A percentile compares a stretch with the other conserved stretches of the same genome.
Evolutionary conservation across 2,113 vertebrate species (phyloP).

Genomic region (Phyllostomus discolor): DNA sequence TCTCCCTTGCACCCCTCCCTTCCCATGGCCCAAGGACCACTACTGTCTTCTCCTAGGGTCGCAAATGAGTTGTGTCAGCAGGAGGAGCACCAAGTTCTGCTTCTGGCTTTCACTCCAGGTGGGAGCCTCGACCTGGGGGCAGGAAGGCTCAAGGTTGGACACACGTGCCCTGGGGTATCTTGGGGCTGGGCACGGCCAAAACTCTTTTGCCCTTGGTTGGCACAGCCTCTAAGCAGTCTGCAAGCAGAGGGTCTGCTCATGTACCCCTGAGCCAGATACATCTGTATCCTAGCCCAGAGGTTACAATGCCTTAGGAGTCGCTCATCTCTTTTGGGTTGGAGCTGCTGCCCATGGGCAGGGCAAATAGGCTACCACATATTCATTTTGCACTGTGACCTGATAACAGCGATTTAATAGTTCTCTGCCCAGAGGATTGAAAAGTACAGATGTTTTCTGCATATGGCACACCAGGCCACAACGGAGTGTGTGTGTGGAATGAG

Average conservation of each 20-base stretch:
- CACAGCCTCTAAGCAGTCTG: neutral
- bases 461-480: neutral
- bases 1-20: neutral
- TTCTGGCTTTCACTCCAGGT: no score
- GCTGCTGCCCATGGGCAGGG: neutral
- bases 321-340: neutral
- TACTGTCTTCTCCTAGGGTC: neutral
- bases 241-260: neutral
- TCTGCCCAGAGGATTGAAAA: neutral
- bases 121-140: accelerated
- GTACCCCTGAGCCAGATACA: no score
- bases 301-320: neutral
- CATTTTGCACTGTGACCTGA: neutral
- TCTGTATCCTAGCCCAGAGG: neutral
- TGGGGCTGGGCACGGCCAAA: neutral
- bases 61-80: neutral
- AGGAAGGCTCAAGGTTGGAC: neutral
- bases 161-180: neutral
- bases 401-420: neutral
- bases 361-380: neutral
- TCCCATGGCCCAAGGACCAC: no score
- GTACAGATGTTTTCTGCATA: neutral
- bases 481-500: neutral
- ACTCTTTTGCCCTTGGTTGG: neutral
- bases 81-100: neutral